Base-by-base conservation (phyloP, 92 coral and sea anemone genomes). In the Epizoanthus illoricatus region DNA sequence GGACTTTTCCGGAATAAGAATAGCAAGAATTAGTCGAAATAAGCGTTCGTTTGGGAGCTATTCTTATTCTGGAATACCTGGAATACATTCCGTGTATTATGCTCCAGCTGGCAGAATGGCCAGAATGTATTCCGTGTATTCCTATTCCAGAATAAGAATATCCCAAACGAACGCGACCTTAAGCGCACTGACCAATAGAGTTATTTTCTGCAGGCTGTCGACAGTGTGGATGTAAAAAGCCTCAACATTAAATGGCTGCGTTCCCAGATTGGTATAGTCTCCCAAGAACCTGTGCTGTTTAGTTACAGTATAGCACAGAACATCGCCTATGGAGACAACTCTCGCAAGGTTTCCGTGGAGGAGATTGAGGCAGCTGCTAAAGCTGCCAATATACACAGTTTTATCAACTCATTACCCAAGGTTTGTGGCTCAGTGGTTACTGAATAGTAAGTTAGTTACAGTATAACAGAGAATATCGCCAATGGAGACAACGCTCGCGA, bases 191-290 rank as follows among this genome's bases (percentile, higher is more conserved):
- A 42, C 47, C 5, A 42, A 6, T 42, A 42, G 47, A 23, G 2
- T 3, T 57, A 0, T 75, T 16, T 76, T 11, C 65, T 39, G 65
- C 84, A 95, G 98, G 90, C 94, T 45, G 61, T 95, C 16, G 98
- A 95, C 63, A 88, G 87, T 40, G 24, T 71, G 45, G 84, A 88
- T 54, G 96, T 95, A 40, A 86, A 86, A 43, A 76, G 75, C 49
- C 90, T 95, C 68, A 95, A 95, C 90, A 87, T 93, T 68, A 85
- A 93, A 69, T 95, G 98, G 98, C 81, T 95, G 33, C 95, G 98
- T 5, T 71, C 94, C 59, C 94, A 89, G 73, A 81, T 95, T 67
- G 94, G 98, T 41, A 91, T 93, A 15, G 98, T 95, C 45, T 95
- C 97, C 6, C 98, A 95, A 62, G 98, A 95, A 79, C 98, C 98